Evolutionary conservation across 2,797 vertebrate genomes (phyloP).

Genomic region (Echiichthys vipera): DNA sequence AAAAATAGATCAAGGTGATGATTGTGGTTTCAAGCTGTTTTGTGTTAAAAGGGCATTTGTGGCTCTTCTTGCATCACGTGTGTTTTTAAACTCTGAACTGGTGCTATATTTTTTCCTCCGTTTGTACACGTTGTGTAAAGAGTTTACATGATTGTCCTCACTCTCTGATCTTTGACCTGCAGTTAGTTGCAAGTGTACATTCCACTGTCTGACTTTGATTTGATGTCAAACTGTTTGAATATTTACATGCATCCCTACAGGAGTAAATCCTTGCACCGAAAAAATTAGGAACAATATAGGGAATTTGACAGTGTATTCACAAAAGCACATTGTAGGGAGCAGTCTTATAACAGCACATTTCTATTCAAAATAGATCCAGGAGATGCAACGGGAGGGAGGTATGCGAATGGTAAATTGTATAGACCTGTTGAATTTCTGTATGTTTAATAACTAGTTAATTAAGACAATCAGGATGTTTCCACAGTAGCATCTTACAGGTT

Average conservation of each 20-base stretch:
- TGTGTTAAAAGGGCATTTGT: conserved; percentile 47
- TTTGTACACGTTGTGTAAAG: conserved; percentile 64
- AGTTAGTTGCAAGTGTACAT: conserved; percentile 38
- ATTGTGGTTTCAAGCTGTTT: conserved; percentile 60
- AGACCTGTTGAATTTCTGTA: conserved; percentile 45
- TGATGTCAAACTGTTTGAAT: conserved; percentile 14
- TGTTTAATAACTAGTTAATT: conserved; percentile 54
- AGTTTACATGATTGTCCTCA: conserved; percentile 57
- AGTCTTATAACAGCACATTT: conserved; percentile 48
- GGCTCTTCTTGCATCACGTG: conserved; percentile 47
- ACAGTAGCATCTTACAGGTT: conserved; percentile 52
- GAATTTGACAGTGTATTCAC: not conserved
- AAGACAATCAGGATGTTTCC: conserved; percentile 81
- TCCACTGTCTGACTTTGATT: conserved; percentile 38
- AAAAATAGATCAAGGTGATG: conserved; percentile 32
- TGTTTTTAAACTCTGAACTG: conserved; percentile 73
- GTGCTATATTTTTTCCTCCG: conserved; percentile 79
- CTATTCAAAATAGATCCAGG: conserved; percentile 35
- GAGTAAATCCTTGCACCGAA: not conserved
- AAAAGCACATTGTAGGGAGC: conserved; percentile 52
- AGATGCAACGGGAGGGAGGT: conserved; percentile 35
- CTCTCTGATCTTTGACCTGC: conserved; percentile 17
- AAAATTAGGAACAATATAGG: not conserved
- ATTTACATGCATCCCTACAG: conserved; percentile 8
- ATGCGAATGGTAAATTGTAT: conserved; percentile 41